A percentile compares a stretch with the other conserved stretches of the same genome.
Conservation (phyloP, 2,888 invertebrate genomes). For the Liodrosophila aerea region DNA sequence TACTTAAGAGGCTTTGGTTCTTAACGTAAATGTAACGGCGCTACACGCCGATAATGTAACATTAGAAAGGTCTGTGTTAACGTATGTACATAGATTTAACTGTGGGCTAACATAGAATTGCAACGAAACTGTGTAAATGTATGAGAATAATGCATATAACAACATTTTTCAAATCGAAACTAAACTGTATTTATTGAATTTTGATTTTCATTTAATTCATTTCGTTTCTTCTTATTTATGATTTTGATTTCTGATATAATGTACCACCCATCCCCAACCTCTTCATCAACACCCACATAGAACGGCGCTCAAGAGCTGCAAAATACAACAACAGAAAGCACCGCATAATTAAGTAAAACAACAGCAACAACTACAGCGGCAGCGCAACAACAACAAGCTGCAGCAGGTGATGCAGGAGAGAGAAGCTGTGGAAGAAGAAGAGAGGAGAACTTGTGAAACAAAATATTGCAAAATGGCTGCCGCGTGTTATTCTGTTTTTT, state of each 20-base stretch:
- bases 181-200: too few species aligned
- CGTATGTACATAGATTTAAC: slow-evolving; percentile 9
- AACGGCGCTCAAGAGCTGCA: slow-evolving; percentile 82
- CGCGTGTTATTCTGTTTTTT: slow-evolving; percentile 38
- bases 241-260: slow-evolving; percentile 36
- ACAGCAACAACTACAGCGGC: slow-evolving; percentile 15
- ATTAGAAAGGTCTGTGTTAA: slow-evolving; percentile 2
- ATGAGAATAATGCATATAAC: too few species aligned
- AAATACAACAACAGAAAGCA: slow-evolving; percentile 83
- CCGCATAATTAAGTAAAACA: slow-evolving; percentile 74
- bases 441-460: slow-evolving; percentile 4
- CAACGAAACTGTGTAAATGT: slow-evolving; percentile 33
- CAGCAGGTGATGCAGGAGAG: slow-evolving; percentile 16
- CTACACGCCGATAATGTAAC: too few species aligned
- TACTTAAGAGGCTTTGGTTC: slow-evolving; percentile 63
- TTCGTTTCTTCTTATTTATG: slow-evolving; percentile 39
- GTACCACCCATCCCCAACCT: background rate
- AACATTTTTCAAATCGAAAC: background rate
- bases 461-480: slow-evolving; percentile 47
- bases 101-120: slow-evolving; percentile 27
- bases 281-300: slow-evolving; percentile 38
- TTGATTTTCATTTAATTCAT: slow-evolving; percentile 31
- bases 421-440: slow-evolving; percentile 20
- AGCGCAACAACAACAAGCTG: slow-evolving; percentile 15
- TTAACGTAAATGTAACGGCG: slow-evolving; percentile 38